Evolutionary conservation across 2,888 invertebrate species (phyloP).

Genomic region (Drosophila formosana): DNA sequence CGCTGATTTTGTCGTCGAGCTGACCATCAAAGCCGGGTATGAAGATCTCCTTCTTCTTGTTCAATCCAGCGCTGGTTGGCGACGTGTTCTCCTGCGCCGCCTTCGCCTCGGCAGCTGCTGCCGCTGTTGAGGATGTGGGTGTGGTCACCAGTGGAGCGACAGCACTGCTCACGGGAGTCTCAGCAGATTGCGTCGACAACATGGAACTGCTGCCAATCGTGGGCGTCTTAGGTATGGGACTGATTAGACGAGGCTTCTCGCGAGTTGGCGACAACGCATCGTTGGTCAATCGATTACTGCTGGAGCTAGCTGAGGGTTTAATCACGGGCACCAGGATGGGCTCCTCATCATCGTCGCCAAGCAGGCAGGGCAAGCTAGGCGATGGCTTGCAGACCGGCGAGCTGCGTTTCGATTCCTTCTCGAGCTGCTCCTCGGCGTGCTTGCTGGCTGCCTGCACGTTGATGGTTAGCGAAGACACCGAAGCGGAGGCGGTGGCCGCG

Average conservation of each 20-base stretch:
- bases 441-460: slow-evolving; percentile 76
- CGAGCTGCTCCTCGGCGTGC: slow-evolving; percentile 69
- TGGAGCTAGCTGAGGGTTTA: slow-evolving; percentile 10
- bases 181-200: slow-evolving; percentile 65
- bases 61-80: slow-evolving; percentile 51
- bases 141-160: slow-evolving; percentile 60
- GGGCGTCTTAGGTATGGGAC: slow-evolving; percentile 87
- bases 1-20: slow-evolving; percentile 90
- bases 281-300: slow-evolving; percentile 52
- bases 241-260: slow-evolving; percentile 85
- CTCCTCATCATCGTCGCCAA: slow-evolving; percentile 87
- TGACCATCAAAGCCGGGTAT: slow-evolving; percentile 89
- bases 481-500: background rate
- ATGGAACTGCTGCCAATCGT: slow-evolving; percentile 73
- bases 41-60: slow-evolving; percentile 87
- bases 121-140: slow-evolving; percentile 63
- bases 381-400: slow-evolving; percentile 86
- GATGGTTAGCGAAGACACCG: slow-evolving; percentile 66
- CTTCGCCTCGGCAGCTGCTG: slow-evolving; percentile 47
- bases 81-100: slow-evolving; percentile 37
- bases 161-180: slow-evolving; percentile 59
- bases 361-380: slow-evolving; percentile 87
- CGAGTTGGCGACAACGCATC: slow-evolving; percentile 79
- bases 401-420: slow-evolving; percentile 59
- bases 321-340: slow-evolving; percentile 22